Conservation (phyloP, 2,888 invertebrate genomes). For the Frankliniella fusca region DNA sequence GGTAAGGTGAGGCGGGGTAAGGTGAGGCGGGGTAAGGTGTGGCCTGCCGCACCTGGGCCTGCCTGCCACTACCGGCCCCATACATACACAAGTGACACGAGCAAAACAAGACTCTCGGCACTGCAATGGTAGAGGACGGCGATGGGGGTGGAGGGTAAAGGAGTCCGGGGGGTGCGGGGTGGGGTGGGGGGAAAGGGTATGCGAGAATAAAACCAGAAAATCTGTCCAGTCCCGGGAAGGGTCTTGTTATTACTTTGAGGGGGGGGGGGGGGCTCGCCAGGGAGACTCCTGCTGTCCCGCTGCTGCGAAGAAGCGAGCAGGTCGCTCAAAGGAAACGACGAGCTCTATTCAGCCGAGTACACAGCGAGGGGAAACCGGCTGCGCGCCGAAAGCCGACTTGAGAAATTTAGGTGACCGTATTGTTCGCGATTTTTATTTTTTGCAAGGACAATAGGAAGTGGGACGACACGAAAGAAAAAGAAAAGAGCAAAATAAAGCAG, state of each 20-base stretch:
- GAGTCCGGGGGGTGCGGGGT: too few species aligned
- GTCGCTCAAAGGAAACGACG: too few species aligned
- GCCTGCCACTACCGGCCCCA: not conserved
- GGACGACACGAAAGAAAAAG: not conserved
- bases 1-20: not conserved
- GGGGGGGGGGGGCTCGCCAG: not conserved
- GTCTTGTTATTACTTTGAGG: not conserved
- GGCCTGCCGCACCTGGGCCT: not conserved
- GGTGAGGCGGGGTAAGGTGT: not conserved
- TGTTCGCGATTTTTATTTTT: too few species aligned
- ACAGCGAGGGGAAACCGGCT: not conserved
- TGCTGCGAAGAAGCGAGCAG: not conserved
- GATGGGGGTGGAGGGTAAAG: not conserved
- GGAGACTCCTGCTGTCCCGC: too few species aligned
- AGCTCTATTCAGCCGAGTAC: not conserved
- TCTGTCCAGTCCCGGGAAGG: not conserved
- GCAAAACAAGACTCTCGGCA: not conserved
- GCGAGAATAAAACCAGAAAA: not conserved
- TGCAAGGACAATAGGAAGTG: not conserved
- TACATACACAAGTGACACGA: not conserved
- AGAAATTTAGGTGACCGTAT: not conserved
- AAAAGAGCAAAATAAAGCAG: not conserved
- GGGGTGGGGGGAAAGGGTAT: not conserved
- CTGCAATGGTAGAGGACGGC: not conserved
- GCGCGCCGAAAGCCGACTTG: not conserved